Evolutionary conservation across 2,113 vertebrate species (phyloP).

Genomic region (Sphyrna mokarran): DNA sequence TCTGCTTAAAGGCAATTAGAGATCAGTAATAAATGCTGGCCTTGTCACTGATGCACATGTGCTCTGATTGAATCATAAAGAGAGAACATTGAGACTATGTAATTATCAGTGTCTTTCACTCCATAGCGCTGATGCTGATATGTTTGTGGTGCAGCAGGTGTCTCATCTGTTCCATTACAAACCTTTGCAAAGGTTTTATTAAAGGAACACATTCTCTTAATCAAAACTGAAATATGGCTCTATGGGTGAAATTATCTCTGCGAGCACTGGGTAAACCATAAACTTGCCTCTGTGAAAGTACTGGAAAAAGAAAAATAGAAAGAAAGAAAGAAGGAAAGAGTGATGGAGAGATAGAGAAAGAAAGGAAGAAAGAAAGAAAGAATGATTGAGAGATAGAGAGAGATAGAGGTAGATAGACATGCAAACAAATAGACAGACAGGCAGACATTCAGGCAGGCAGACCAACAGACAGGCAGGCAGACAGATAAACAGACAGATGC

Average conservation of each 20-base stretch:
- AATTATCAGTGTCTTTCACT: neutral
- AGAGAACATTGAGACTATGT: neutral
- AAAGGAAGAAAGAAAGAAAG: neutral
- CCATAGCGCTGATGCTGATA: neutral
- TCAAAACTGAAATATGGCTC: neutral
- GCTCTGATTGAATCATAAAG: neutral
- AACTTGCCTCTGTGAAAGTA: neutral
- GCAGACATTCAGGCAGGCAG: too few species aligned
- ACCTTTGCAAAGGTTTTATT: constrained; percentile 1
- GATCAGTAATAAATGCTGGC: neutral
- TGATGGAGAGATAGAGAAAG: too few species aligned
- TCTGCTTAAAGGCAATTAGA: neutral
- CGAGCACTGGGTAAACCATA: neutral
- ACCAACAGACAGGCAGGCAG: too few species aligned
- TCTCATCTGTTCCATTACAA: neutral
- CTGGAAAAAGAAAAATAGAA: neutral
- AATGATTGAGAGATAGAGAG: too few species aligned
- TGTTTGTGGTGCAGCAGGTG: neutral
- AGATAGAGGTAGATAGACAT: too few species aligned
- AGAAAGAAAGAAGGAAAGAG: neutral
- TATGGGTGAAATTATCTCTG: neutral
- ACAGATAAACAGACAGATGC: too few species aligned
- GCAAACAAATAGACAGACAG: too few species aligned
- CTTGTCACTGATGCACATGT: neutral
- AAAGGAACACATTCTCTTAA: constrained; percentile 15